A percentile compares a stretch with the other conserved stretches of the same genome.
These are phyloP conservation scores for Leptocoma aspasia DNA, from an alignment of 2,113 vertebrate genomes.

Conservation along the genomic window DNA sequence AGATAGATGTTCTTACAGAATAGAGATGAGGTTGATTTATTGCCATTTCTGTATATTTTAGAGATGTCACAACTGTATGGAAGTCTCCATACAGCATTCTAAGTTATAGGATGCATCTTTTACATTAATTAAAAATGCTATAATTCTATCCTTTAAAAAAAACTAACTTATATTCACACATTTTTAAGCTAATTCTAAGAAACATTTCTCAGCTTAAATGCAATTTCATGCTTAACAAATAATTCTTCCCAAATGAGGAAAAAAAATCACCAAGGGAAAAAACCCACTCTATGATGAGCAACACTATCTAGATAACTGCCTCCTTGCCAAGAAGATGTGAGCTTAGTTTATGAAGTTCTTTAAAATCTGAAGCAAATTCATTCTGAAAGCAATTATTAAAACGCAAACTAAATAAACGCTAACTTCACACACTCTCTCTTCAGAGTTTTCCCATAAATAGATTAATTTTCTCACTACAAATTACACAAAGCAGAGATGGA, in stretches of 20 bases:
- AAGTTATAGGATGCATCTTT: not conserved
- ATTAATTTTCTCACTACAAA: not conserved
- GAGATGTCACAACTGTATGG: not conserved
- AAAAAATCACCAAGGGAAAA: not conserved
- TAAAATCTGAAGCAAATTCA: not conserved
- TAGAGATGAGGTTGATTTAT: not conserved
- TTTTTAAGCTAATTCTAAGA: not conserved
- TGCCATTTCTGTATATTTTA: not conserved
- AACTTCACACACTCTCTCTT: not conserved
- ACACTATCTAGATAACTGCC: not conserved
- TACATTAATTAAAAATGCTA: not conserved
- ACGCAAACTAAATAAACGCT: not conserved
- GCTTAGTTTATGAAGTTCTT: not conserved
- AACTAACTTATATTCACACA: not conserved
- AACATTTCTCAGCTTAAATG: not conserved
- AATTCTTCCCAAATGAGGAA: not conserved
- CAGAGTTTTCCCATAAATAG: not conserved
- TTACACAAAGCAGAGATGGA: not conserved
- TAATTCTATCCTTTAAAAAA: not conserved
- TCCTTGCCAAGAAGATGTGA: not conserved
- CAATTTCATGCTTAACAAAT: not conserved
- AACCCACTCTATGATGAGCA: not conserved
- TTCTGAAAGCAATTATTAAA: not conserved
- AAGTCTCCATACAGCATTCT: not conserved
- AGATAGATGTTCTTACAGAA: not conserved